Percentiles rank a stretch among this genome's conserved stretches.
phyloP scores from a whole-genome alignment of 2,113 vertebrate genomes.

The Rhagologus leucostigma region DNA sequence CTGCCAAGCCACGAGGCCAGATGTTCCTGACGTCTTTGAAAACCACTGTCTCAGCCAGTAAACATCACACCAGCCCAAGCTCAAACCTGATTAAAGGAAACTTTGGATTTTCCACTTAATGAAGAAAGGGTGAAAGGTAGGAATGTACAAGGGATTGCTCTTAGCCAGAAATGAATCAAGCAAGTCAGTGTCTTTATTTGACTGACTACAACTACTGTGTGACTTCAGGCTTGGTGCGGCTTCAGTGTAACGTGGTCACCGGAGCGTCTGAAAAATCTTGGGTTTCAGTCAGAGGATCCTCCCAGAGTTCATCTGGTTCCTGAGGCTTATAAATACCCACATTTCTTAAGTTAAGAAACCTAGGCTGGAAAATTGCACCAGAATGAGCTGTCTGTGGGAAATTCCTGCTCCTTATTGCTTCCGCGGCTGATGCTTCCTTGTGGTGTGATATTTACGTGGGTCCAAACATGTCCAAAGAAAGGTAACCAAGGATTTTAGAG shows the following conservation, averaged over 20 bases:
- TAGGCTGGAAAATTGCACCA: neutral
- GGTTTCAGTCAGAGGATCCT: neutral
- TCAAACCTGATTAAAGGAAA: constrained; percentile 41
- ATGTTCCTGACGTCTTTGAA: constrained; percentile 36
- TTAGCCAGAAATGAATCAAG: neutral
- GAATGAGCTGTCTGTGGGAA: neutral
- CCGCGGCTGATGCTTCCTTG: neutral
- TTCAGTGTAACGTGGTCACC: neutral
- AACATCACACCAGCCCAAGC: constrained; percentile 48
- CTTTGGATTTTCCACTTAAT: constrained; percentile 50
- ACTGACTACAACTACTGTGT: constrained; percentile 30
- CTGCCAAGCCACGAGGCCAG: constrained; percentile 25
- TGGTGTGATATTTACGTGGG: neutral
- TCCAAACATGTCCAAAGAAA: neutral
- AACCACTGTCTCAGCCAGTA: constrained; percentile 31
- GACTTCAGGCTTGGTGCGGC: neutral
- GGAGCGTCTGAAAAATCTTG: neutral
- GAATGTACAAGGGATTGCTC: neutral
- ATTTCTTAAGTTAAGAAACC: neutral
- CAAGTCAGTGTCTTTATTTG: constrained; percentile 25
- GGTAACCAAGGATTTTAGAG: neutral
- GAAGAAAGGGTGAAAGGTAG: constrained; percentile 35
- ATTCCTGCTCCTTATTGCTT: neutral
- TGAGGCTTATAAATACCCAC: neutral
- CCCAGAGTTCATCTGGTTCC: neutral